These are phyloP conservation scores for Ploceus nigricollis DNA, from an alignment of 2,113 vertebrate genomes.

Conservation along the genomic window DNA sequence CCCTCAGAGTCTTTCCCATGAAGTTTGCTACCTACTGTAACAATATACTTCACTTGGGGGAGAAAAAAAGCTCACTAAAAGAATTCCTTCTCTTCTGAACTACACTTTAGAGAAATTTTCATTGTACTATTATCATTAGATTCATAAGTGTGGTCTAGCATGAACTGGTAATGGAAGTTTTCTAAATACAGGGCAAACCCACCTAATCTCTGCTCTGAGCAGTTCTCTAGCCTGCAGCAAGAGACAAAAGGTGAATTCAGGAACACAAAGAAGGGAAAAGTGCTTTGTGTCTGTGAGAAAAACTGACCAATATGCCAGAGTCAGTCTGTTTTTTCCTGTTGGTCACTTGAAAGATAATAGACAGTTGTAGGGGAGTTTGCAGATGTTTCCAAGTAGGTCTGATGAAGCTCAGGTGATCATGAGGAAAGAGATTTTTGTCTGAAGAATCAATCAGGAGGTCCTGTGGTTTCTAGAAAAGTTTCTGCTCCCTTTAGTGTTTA, in stretches of 20 bases:
- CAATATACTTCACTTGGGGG: not conserved
- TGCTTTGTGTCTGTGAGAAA: not conserved
- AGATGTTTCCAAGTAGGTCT: not conserved
- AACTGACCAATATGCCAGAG: not conserved
- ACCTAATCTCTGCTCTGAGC: not conserved
- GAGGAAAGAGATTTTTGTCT: not conserved
- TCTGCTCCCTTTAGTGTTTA: not conserved
- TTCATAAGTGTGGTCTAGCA: not conserved
- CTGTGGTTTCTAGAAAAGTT: not conserved
- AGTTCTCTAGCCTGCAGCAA: not conserved
- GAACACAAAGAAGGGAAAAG: not conserved
- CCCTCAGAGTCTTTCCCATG: not conserved
- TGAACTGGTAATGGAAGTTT: not conserved
- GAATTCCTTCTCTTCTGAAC: rapidly evolving
- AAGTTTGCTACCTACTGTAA: not conserved
- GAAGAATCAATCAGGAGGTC: not conserved
- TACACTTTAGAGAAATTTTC: not conserved
- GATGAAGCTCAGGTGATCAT: not conserved
- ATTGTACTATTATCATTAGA: not conserved
- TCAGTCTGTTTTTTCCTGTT: not conserved
- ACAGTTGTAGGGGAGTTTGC: not conserved
- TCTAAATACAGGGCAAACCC: not conserved
- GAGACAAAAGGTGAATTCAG: not conserved
- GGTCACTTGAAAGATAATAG: not conserved
- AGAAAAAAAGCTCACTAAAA: not conserved